Evolutionary conservation across 2,888 invertebrate species (phyloP), one percentile per base, ranked within the genome.

Genomic region (Drosophila trichaetosa): DNA sequence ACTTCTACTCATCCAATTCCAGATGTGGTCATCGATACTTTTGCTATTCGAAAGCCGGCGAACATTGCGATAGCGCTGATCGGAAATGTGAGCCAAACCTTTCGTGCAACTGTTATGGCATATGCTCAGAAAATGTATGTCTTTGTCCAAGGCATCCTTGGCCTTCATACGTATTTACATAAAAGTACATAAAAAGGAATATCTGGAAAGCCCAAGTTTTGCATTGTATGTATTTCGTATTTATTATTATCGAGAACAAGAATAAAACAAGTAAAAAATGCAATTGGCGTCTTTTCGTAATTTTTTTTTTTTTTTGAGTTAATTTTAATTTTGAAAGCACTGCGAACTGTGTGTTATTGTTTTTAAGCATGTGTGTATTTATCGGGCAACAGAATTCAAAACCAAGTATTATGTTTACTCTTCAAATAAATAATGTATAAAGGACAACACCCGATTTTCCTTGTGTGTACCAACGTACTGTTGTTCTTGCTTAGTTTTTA

Each of bases 341-440:
- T 74, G 69, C 57, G 62, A 76, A 61, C 54, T 66, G 62, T 51
- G 36, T 65, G 31, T 59, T 40, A 46, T 42, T 59, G 27, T 52
- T 67, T 79, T 42, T 34, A 53, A 48, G 34, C 53, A 40, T 64
- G 31, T 49, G 10, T 48, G 13, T 69, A 13, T 69, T 49, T 49
- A 49, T 54, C 65, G 73, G 61, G 60, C 21, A 74, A 54, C 29
- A 11, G 29, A 59, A 42, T 53, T 56, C 7, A 56, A 58, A 67
- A 34, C 18, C 2, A 38, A 62, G 42, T 27, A 49, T 11, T 38
- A 48, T 67, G 51, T 68, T 61, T 63, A 42, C 58, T 62, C 60
- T 76, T 61, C 56, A 71, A 81, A 87, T 89, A 89, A 89, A 89
- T 88, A 86, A 68, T 70, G 61, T 59, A 66, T 63, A 60, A 66